Base-by-base conservation (phyloP, 2,113 vertebrate genomes). In the Corythoichthys intestinalis region DNA sequence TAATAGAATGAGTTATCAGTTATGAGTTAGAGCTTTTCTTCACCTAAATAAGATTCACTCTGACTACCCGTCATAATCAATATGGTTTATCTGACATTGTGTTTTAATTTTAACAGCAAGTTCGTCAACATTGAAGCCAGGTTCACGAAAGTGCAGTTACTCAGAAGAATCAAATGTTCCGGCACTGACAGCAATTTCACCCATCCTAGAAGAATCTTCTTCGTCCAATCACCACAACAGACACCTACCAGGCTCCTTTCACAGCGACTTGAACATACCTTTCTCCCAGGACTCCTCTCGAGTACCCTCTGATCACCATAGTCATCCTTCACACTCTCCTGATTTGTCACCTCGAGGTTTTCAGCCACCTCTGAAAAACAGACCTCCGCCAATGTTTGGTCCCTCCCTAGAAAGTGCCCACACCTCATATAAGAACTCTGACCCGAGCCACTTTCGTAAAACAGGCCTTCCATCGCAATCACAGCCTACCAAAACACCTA, bases 91-190 rank as follows among this genome's bases (percentile, higher is more conserved):
- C 53, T 56, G 28, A 56, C 17, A n/a, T 65, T 65, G 13, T 66
- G 34, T 7, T 57, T 17, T 3, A 4, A 62, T 35, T 60, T 78
- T 28, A 65, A 2, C 69, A 97, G 95, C 87, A 52, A 72, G 64
- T 69, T 83, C 93, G 0, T 73, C 82, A 13, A 87, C 83, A 1
- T 65, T 87, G 68, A 90, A 73, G 0, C 90, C 86, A 59, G 82
- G 65, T 57, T 72, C 85, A 46, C 44, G 49, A 0, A 73, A 50
- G 59, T 81, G 65, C 7, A 83, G 71, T 37, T 78, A 66, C 74
- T 83, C 52, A 12, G 89, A 83, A 38, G 88, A 91, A 65, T 41
- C 64, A 49, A 76, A 69, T 60, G 52, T 67, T 46, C 64, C 20
- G 0, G 9, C 28, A 52, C 64, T 17, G 15, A 88, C 83, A 9